Evolutionary conservation across 1,140 invertebrate species (phyloP), one percentile per base, ranked within the genome.

Genomic region (Cydia pomonella): DNA sequence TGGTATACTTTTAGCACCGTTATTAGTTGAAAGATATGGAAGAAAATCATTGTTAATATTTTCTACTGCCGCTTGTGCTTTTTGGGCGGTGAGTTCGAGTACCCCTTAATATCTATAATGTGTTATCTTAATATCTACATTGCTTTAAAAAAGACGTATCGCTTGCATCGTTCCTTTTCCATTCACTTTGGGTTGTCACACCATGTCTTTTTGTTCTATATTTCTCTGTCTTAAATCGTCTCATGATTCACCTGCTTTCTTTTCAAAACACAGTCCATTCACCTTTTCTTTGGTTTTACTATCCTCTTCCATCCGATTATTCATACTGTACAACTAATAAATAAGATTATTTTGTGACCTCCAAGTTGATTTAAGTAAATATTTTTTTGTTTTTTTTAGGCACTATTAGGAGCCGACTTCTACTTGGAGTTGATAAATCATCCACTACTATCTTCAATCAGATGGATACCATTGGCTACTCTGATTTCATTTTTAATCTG

Each of bases 21-120:
- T 93, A 10, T 80, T 94, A 21, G 93, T 95, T 72, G 95, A 95
- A 77, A 90, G 84, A 72, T 86, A 82, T 41, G 95, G 95, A 27
- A 80, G 94, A 75, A 87, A 89, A 73, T 84, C 89, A 47, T 82
- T 95, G 5, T 80, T 95, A 6, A 50, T 50, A 50, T 50, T 50
- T 50, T 50, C 47, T n/a, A 50, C 47, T 1, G 47, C 13, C 6
- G 12, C 47, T 50, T 50, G 47, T n/a, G 47, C 47, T 50, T 50
- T 50, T n/a, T 50, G 13, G 13, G n/a, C 47, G 47, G 47, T 50
- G 3, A 50, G 47, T 50, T 50, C 3, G 16, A 50, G 2, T 18
- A 4, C 6, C 29, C 29, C 29, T 33, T 33, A n/a, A n/a, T n/a
- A n/a, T n/a, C n/a, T n/a, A n/a, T n/a, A n/a, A n/a, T n/a, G n/a